Conservation (phyloP, 2,797 vertebrate species). For the Parauchenoglanis ngamensis region DNA sequence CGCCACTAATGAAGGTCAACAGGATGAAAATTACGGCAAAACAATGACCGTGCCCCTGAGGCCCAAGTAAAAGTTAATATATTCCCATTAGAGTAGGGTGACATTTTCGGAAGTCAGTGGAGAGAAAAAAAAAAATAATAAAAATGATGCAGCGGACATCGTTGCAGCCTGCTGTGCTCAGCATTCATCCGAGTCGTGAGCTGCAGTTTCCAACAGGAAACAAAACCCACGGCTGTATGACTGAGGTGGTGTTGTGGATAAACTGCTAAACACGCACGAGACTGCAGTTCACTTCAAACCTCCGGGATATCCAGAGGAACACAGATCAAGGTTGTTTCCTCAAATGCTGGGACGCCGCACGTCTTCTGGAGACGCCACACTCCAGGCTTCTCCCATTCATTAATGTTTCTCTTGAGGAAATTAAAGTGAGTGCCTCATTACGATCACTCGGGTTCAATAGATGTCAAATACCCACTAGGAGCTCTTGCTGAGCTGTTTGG, state of each 20-base stretch:
- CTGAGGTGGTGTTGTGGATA: neutral
- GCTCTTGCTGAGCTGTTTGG: conserved; percentile 22
- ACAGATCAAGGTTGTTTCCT: neutral
- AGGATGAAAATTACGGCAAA: conserved; percentile 57
- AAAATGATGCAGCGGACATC: conserved; percentile 36
- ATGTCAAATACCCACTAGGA: neutral
- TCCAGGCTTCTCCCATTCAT: neutral
- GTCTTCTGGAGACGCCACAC: neutral
- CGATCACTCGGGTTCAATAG: conserved; percentile 6
- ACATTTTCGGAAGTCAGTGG: conserved; percentile 58
- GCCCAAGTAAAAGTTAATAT: conserved; percentile 70
- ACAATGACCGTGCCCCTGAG: conserved; percentile 53
- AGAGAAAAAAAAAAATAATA: neutral
- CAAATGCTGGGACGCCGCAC: neutral
- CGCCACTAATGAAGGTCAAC: conserved; percentile 66
- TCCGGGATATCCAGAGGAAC: neutral
- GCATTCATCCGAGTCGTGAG: conserved; percentile 17
- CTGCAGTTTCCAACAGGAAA: neutral
- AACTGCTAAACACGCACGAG: neutral
- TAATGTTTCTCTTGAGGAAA: neutral
- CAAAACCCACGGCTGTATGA: neutral
- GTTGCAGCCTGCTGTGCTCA: conserved; percentile 30
- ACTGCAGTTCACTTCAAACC: neutral
- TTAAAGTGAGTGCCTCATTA: conserved; percentile 26
- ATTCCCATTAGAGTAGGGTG: conserved; percentile 58